Conservation (phyloP, 2,888 invertebrate genomes). For the Cataglyphis altisquamis region DNA sequence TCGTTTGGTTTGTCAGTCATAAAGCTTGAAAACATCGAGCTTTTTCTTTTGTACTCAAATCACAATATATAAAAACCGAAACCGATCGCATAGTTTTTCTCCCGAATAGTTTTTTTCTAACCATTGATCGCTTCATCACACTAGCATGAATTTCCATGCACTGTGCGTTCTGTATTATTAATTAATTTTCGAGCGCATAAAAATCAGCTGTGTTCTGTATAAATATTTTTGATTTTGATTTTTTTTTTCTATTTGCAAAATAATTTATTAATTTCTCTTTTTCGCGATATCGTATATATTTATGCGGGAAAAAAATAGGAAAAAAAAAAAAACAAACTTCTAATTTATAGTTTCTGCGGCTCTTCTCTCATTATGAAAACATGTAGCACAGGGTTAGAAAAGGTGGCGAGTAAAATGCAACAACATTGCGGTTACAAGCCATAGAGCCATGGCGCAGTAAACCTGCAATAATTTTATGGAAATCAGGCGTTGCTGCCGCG, state of each 20-base stretch:
- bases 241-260: not conserved
- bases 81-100: not conserved
- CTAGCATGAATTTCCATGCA: not conserved
- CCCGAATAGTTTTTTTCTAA: not conserved
- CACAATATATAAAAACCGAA: constrained; percentile 17
- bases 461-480: constrained; percentile 55
- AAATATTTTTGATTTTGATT: not conserved
- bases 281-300: not conserved
- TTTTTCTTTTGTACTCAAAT: constrained; percentile 16
- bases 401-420: constrained; percentile 3
- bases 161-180: constrained; percentile 20
- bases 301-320: not conserved
- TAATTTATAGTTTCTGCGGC: not conserved
- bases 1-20: not conserved
- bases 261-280: constrained; percentile 2
- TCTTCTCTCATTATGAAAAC: constrained; percentile 14
- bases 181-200: constrained; percentile 18
- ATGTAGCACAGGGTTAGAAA: not conserved
- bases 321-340: not conserved
- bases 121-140: constrained; percentile 1
- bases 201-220: constrained; percentile 14
- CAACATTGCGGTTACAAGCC: constrained; percentile 12
- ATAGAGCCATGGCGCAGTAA: constrained; percentile 26
- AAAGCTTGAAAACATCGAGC: constrained; percentile 16
- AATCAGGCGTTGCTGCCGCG: constrained; percentile 49